These are phyloP conservation scores for Sylvietta virens DNA, from an alignment of 2,113 vertebrate genomes.

Conservation along the genomic window DNA sequence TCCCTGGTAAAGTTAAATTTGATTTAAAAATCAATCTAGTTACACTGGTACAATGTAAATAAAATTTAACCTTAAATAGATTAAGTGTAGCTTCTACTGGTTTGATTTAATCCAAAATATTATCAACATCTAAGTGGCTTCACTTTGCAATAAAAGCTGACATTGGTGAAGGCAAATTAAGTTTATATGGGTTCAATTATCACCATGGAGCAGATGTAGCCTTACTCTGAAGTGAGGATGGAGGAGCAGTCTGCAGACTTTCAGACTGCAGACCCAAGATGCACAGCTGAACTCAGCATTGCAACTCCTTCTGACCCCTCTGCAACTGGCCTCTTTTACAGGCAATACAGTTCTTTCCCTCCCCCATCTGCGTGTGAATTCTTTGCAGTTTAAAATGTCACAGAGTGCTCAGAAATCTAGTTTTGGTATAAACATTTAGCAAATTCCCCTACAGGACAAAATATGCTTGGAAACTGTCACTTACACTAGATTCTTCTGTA, in stretches of 20 bases:
- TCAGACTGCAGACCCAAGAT: background rate
- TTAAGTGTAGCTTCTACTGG: background rate
- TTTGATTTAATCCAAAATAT: background rate
- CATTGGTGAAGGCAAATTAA: background rate
- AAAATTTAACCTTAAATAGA: background rate
- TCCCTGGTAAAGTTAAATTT: background rate
- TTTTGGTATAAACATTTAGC: background rate
- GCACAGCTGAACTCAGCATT: accelerated
- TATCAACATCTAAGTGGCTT: background rate
- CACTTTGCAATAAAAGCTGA: background rate
- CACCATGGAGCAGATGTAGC: background rate
- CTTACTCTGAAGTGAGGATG: background rate
- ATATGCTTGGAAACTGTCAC: background rate
- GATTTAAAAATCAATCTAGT: background rate
- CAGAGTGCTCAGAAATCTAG: background rate
- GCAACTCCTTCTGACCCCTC: background rate
- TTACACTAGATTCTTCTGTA: background rate
- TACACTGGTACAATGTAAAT: background rate
- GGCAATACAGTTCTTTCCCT: background rate
- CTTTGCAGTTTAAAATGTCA: background rate
- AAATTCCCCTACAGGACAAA: background rate
- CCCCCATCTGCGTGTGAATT: background rate
- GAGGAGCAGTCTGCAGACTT: background rate
- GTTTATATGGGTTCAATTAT: background rate
- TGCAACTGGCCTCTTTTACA: background rate